Percentiles rank a stretch among this genome's conserved stretches.
Evolutionary conservation across 64 coral and sea anemone genomes (phyloP).

Genomic region (Trachythela sp.): DNA sequence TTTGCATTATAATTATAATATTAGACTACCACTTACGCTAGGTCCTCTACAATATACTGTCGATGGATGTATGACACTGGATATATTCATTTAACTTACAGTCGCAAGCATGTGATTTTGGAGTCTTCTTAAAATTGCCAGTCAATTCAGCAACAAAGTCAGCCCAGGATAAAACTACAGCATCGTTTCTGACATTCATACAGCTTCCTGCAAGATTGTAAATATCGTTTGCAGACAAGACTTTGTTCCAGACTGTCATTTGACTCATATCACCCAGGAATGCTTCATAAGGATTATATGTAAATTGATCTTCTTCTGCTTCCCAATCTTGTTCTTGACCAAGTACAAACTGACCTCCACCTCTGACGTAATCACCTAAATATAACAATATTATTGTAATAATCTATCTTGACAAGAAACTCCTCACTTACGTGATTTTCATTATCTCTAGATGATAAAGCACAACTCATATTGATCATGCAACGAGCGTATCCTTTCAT

Average conservation of each 20-base stretch:
- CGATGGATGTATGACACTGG: too few species aligned
- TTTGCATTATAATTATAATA: too few species aligned
- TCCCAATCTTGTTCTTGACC: constrained; percentile 90
- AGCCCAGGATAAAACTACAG: constrained; percentile 63
- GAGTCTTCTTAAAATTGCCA: constrained; percentile 62
- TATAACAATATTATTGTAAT: constrained; percentile 52
- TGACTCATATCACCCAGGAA: constrained; percentile 95
- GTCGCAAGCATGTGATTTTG: constrained; percentile 67
- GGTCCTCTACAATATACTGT: too few species aligned
- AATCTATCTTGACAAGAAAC: too few species aligned
- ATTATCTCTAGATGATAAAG: too few species aligned
- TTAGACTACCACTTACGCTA: too few species aligned
- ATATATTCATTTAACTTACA: constrained; percentile 44
- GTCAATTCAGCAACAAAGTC: constrained; percentile 63
- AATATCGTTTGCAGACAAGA: constrained; percentile 53
- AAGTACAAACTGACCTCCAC: constrained; percentile 81
- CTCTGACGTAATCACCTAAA: constrained; percentile 56
- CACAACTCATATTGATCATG: too few species aligned
- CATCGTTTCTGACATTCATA: constrained; percentile 53
- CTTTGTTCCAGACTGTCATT: constrained; percentile 76
- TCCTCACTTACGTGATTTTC: too few species aligned
- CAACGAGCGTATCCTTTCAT: too few species aligned
- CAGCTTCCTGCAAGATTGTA: constrained; percentile 73
- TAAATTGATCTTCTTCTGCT: constrained; percentile 38
- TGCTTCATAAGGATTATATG: constrained; percentile 82